These are phyloP conservation scores for Australoheros facetus DNA, from an alignment of 2,797 vertebrate genomes.

Conservation along the genomic window DNA sequence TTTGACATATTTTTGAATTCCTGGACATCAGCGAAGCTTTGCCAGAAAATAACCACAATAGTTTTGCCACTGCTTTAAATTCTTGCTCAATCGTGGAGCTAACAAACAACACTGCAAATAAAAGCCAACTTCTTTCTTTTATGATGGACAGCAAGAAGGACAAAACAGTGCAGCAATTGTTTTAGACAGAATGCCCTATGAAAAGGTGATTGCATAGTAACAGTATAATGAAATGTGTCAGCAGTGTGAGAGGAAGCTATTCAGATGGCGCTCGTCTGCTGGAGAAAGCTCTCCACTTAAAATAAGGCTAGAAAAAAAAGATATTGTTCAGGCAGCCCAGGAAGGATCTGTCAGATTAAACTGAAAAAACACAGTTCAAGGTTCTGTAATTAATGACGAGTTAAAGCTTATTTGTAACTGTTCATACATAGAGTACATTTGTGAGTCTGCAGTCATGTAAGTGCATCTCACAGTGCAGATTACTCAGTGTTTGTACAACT, in stretches of 20 bases:
- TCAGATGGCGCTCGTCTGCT: background rate
- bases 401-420: background rate
- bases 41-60: background rate
- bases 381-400: background rate
- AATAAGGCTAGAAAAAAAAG: background rate
- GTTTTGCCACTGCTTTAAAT: background rate
- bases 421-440: background rate
- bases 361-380: background rate
- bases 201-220: background rate
- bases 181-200: background rate
- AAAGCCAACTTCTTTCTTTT: background rate
- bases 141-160: too few species aligned
- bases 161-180: background rate
- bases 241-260: background rate
- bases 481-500: slow-evolving; percentile 35
- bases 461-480: slow-evolving; percentile 23
- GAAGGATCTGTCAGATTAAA: background rate
- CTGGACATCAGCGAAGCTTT: slow-evolving; percentile 7
- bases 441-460: slow-evolving; percentile 31
- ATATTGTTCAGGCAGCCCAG: background rate
- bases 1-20: slow-evolving; percentile 40
- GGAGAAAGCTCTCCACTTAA: background rate
- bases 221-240: background rate
- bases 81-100: background rate
- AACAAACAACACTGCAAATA: background rate